Evolutionary conservation across 2,797 vertebrate genomes (phyloP), one percentile per base, ranked within the genome.

Genomic region (Aphelocoma californica): DNA sequence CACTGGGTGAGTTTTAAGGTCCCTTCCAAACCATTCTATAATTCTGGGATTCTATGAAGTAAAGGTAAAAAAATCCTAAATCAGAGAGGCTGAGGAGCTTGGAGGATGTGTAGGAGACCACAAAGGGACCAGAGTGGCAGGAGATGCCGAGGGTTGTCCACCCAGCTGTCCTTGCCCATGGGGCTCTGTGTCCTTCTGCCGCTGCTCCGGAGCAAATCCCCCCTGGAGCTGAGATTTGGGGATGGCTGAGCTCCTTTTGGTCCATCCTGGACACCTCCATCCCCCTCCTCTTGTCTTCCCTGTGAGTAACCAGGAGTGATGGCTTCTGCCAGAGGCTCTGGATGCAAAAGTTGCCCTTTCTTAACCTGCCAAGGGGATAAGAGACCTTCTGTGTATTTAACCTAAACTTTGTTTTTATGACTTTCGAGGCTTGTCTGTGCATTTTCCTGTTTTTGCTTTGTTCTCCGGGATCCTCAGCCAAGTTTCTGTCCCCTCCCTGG

Each of bases 391-490:
- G 86, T 94, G 78, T 92, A 57, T 80, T 92, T 96, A 94, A 94
- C 87, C 89, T 56, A 54, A 80, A 53, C 64, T 31, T 80, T 91
- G 89, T 70, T 89, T 96, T 95, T 31, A 73, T 60, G 31, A 81
- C 79, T 93, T 93, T 94, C 19, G 42, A 85, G 92, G 61, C 78
- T 87, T 4, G 83, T 88, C 96, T 95, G 34, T 77, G 71, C 31
- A 48, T 96, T 93, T 96, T 95, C 94, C 89, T 94, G 89, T 32
- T 85, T 93, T 80, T n/a, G 23, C 89, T 93, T 92, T 92, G 60
- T 89, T 96, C 89, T 85, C 23, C 0, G 0, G 51, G 57, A 90
- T 70, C 65, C 75, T 88, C 61, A 50, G 95, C 89, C 95, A 95
- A 94, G 82, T 74, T 92, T 83, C 45, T 74, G 79, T 91, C 79